These are phyloP conservation scores for Falcaria lacertinaria DNA, from an alignment of 2,888 invertebrate species.

Conservation along the genomic window DNA sequence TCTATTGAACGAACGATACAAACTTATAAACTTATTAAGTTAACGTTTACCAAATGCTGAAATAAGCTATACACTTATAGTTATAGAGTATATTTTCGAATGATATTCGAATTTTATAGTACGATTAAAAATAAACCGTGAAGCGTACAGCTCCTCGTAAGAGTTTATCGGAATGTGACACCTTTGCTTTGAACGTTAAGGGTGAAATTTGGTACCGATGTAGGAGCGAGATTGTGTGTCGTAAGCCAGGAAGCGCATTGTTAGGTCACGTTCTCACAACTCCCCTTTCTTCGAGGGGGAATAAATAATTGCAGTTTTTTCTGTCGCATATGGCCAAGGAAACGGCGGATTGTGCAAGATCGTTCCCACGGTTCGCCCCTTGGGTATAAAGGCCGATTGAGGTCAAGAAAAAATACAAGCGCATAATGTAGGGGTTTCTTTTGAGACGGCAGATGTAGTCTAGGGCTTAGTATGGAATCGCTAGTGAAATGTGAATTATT, in stretches of 20 bases:
- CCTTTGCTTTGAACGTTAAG: conserved; percentile 45
- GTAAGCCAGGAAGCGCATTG: conserved; percentile 79
- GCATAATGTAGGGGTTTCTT: conserved; percentile 69
- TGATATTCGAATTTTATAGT: conserved; percentile 25
- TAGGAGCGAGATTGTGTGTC: conserved; percentile 56
- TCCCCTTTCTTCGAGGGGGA: conserved; percentile 78
- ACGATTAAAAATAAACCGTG: conserved; percentile 57
- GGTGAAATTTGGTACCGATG: conserved; percentile 48
- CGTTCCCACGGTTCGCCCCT: conserved; percentile 77
- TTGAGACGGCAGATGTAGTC: conserved; percentile 73
- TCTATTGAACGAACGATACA: conserved; percentile 59
- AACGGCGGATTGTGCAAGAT: conserved; percentile 72
- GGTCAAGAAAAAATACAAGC: conserved; percentile 79
- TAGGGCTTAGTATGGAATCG: conserved; percentile 71
- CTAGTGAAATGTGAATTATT: conserved; percentile 60
- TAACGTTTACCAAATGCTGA: conserved; percentile 11
- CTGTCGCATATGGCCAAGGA: conserved; percentile 79
- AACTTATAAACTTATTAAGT: conserved; percentile 26
- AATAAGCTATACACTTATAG: conserved; percentile 13
- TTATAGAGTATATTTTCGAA: conserved; percentile 31
- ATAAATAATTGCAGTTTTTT: conserved; percentile 80
- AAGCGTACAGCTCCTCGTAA: conserved; percentile 41
- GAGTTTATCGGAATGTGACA: conserved; percentile 47
- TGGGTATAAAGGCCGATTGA: conserved; percentile 69
- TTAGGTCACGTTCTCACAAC: conserved; percentile 80